Base-by-base conservation (phyloP, 2,888 invertebrate genomes). In the Caenorhabditis imperialis region DNA sequence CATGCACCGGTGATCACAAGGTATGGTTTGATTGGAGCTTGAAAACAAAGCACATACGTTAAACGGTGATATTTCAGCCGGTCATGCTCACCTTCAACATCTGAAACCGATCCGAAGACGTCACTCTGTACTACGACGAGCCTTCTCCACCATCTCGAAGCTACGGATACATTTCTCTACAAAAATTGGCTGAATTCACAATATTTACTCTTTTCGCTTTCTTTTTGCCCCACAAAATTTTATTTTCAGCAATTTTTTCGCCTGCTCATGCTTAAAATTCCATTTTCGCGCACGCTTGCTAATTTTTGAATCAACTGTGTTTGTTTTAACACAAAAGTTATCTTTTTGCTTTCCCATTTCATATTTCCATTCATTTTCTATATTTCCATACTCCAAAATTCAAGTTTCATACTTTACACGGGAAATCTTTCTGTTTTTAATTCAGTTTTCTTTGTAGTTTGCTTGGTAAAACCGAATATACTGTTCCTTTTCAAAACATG, bases 1-100 rank as follows among this genome's bases (percentile, higher is more conserved):
- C 63, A 8, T 85, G 85, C 57, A 84, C 83, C 61, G 85, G 85
- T 7, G 85, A 85, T 61, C 85, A 85, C 62, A 85, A 85, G 82
- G 84, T 84, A 61, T 25, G 45, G 12, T 40, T 40, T 42, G 16
- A 14, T 14, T n/a, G n/a, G n/a, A n/a, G n/a, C n/a, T n/a, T n/a
- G n/a, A n/a, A n/a, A n/a, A n/a, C n/a, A n/a, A n/a, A n/a, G n/a
- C n/a, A n/a, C n/a, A n/a, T 44, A n/a, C 23, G 20, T 20, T 40
- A 20, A 50, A 40, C 37, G 12, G 14, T 22, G 35, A 20, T 38
- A n/a, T 79, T 82, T 51, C 77, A 82, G 82, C 82, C 82, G 10
- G 82, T 82, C n/a, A 71, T 76, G 70, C 57, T 82, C 42, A 58
- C 75, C 20, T 82, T 82, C 70, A 57, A 63, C 58, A 62, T 74